Base-by-base conservation (phyloP, 2,797 vertebrate genomes). In the Bradypodion pumilum region DNA sequence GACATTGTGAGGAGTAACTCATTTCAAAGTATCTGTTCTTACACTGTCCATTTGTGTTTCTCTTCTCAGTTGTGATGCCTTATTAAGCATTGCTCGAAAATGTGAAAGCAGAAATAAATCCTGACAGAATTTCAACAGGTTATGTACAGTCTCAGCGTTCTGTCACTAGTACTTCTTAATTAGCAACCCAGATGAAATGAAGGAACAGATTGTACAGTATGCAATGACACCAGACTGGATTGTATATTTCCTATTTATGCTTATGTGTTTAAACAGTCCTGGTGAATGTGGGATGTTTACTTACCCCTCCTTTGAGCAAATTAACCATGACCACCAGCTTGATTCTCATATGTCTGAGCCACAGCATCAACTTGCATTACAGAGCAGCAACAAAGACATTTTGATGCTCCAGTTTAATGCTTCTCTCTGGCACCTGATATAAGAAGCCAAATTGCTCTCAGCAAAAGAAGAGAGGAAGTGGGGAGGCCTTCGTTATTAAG, bases 101-200 rank as follows among this genome's bases (percentile, higher is more conserved):
- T 78, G 85, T 87, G 90, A 93, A 93, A 93, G 86, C 0, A 42
- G 93, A 95, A 91, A 94, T 89, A 91, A 91, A 94, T 90, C 90
- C 91, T 96, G 93, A 93, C 93, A 95, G 91, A 94, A 91, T 92
- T 95, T 95, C 93, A 94, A 92, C 93, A 95, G 94, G 94, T 95
- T 94, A 92, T 86, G 86, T 93, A 90, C 91, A 87, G 92, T 95
- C 91, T 91, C 94, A 83, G 85, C 90, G 86, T 80, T 86, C 88
- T 93, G 93, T 77, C 78, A 89, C 84, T 86, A 91, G 92, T 90
- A 84, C 90, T 94, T 95, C 93, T 94, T n/a, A 66, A 94, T 96
- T 95, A 96, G 88, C 91, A 94, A 94, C 84, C 89, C 92, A 94
- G 95, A 94, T 88, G 89, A 91, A 94, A 85, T 29, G 92, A 42